Evolutionary conservation across 2,888 invertebrate genomes (phyloP).

Genomic region (Cenopis cana): DNA sequence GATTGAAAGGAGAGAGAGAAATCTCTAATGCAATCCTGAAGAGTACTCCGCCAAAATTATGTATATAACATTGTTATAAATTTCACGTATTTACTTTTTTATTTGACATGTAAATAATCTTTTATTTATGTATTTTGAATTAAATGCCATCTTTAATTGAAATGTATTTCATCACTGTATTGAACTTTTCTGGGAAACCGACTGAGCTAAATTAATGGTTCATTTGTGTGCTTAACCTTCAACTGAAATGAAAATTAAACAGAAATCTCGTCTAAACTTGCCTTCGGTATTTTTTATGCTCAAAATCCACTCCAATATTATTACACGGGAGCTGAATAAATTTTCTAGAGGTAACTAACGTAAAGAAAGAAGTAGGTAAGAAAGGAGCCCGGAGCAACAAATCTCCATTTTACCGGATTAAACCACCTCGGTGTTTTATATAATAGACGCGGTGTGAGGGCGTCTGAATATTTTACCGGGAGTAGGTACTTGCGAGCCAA

Average conservation of each 20-base stretch:
- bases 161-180: slow-evolving; percentile 13
- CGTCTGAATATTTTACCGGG: slow-evolving; percentile 63
- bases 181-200: slow-evolving; percentile 14
- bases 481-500: slow-evolving; percentile 53
- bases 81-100: no score
- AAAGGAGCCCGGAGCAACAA: slow-evolving; percentile 65
- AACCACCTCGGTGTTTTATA: slow-evolving; percentile 70
- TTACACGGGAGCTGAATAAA: slow-evolving; percentile 54
- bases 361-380: slow-evolving; percentile 63
- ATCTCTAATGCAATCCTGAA: no score
- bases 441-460: slow-evolving; percentile 61
- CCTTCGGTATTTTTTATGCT: slow-evolving; percentile 32
- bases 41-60: no score
- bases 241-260: slow-evolving; percentile 53
- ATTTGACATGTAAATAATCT: no score
- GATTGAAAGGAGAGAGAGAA: no score
- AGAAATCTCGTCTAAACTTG: slow-evolving; percentile 46
- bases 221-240: slow-evolving; percentile 44
- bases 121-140: not conserved
- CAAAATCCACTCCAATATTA: slow-evolving; percentile 45
- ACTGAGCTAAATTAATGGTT: slow-evolving; percentile 30
- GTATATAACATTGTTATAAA: no score
- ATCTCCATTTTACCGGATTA: slow-evolving; percentile 76
- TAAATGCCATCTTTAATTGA: slow-evolving; percentile 14
- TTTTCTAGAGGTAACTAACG: slow-evolving; percentile 65